A percentile compares a stretch with the other conserved stretches of the same genome.
Evolutionary conservation across 2,888 invertebrate species (phyloP).

Genomic region (Hemistola chrysoprasaria): DNA sequence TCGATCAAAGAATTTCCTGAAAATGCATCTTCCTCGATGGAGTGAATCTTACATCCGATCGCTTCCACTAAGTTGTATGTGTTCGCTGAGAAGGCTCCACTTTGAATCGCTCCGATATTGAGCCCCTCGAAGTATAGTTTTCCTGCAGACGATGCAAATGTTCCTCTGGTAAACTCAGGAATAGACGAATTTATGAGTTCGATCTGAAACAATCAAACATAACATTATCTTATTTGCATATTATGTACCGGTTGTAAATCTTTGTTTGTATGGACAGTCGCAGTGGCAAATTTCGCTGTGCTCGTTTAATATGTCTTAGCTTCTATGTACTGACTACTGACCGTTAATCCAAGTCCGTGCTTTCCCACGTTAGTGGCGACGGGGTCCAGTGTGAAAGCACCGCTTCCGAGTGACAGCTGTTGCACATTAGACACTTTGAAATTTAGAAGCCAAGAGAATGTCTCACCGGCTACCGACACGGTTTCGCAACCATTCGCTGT

Average conservation of each 20-base stretch:
- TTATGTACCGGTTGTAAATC: conserved; percentile 2
- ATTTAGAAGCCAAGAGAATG: conserved; percentile 85
- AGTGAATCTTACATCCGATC: conserved; percentile 82
- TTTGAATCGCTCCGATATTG: conserved; percentile 79
- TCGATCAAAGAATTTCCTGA: conserved; percentile 83
- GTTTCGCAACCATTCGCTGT: conserved; percentile 81
- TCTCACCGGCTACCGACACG: conserved; percentile 83
- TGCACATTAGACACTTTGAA: conserved; percentile 82
- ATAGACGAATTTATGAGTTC: conserved; percentile 83
- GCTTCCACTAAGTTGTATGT: conserved; percentile 84
- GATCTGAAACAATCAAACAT: conserved; percentile 75
- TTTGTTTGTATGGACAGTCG: conserved; percentile 24
- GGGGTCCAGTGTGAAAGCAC: conserved; percentile 84
- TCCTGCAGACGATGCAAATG: conserved; percentile 85
- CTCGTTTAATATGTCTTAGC: conserved; percentile 10
- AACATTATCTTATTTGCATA: background rate
- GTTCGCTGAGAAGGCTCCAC: conserved; percentile 86
- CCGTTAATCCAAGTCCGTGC: conserved; percentile 84
- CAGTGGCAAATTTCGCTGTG: conserved; percentile 26
- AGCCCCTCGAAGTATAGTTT: conserved; percentile 78
- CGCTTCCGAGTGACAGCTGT: conserved; percentile 78
- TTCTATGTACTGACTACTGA: too few species aligned
- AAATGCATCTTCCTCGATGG: conserved; percentile 85
- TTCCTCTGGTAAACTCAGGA: conserved; percentile 81
- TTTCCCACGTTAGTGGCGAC: conserved; percentile 82